Base-by-base conservation (phyloP, 2,888 invertebrate species). In the Corbicula japonica region DNA sequence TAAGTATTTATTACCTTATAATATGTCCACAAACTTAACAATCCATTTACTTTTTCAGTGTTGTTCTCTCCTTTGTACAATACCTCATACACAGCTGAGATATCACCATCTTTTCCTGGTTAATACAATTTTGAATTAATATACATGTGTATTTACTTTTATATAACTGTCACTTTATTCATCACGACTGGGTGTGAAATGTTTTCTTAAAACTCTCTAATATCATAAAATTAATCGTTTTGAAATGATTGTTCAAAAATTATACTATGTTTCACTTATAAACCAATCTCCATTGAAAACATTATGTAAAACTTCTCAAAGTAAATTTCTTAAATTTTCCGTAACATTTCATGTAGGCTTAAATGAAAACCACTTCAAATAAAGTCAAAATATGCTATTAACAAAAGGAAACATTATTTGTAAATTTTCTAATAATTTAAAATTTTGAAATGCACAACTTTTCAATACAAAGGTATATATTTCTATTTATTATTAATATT, bases 71-170 rank as follows among this genome's bases (percentile, higher is more conserved):
- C 70, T 23, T 70, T 44, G 38, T 70, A 70, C 26, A 70, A 60
- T n/a, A 70, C 70, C 50, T 70, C 70, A 34, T 70, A 70, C 26
- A 70, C 70, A 34, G 70, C 60, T 48, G 58, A 2, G 30, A 35
- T 23, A 34, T 70, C 70, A 23, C 70, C 70, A 48, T 70, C 41
- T 70, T 70, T 70, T 32, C 70, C 70, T 70, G 50, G 18, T n/a
- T 10, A 8, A 23, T 38, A 38, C 41, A 8, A 8, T 38, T 12
- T 12, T 38, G 10, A 38, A 12, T 18, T 12, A 12, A 12, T 38
- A 12, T 12, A 38, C 10, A 38, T 8, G 41, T 12, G 18, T 12
- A 38, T 8, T 38, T 18, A 38, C 8, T 18, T 12, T 12, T 38
- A 15, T 8, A 38, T 18, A 38, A 12, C 8, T 38, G 8, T 38